These are phyloP conservation scores for Equus przewalskii DNA, from an alignment of 2,113 vertebrate genomes.

Conservation along the genomic window DNA sequence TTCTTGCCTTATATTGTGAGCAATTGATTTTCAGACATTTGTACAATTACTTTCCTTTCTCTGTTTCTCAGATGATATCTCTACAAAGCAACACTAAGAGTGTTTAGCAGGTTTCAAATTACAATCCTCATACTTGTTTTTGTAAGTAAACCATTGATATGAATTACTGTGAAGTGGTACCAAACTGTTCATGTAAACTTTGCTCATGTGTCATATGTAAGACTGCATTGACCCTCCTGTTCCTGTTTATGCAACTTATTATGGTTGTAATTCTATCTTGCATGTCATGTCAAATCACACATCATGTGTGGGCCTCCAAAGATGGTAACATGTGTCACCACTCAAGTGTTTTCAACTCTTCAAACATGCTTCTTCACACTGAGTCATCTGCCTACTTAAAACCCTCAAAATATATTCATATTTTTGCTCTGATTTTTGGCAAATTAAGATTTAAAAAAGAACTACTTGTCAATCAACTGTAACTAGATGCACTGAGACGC, in stretches of 20 bases:
- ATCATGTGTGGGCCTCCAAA: neutral
- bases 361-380: conserved; percentile 37
- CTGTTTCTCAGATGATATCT: neutral
- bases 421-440: neutral
- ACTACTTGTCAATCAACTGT: neutral
- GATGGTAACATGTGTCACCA: conserved; percentile 16
- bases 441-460: conserved; percentile 16
- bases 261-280: neutral
- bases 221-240: neutral
- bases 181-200: neutral
- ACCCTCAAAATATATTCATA: conserved; percentile 60
- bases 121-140: neutral
- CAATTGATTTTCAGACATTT: conserved; percentile 26
- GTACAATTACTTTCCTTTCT: neutral
- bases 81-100: neutral
- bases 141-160: neutral
- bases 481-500: neutral
- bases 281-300: neutral
- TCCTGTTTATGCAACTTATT: neutral
- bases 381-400: conserved; percentile 64
- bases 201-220: neutral
- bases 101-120: neutral
- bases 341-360: conserved; percentile 44
- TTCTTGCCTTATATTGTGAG: neutral
- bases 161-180: neutral